Evolutionary conservation across 1,140 invertebrate genomes (phyloP).

Genomic region (Tetragonula clypearis): DNA sequence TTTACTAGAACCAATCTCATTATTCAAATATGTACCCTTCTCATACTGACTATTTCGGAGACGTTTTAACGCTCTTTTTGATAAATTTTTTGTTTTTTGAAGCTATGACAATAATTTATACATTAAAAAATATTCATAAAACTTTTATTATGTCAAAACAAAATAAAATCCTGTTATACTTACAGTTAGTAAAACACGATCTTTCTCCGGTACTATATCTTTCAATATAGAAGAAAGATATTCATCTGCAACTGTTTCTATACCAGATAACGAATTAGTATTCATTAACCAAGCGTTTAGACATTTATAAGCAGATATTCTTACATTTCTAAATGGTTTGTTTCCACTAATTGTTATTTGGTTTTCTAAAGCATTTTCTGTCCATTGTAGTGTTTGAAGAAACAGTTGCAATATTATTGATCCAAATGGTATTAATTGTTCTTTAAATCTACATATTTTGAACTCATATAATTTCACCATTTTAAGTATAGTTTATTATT

Average conservation of each 20-base stretch:
- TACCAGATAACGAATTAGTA: slow-evolving; percentile 57
- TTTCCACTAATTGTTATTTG: slow-evolving; percentile 47
- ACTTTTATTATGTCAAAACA: background rate
- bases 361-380: slow-evolving; percentile 33
- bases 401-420: slow-evolving; percentile 57
- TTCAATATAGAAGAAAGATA: slow-evolving; percentile 62
- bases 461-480: background rate
- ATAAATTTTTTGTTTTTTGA: slow-evolving; percentile 69
- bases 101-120: slow-evolving; percentile 52
- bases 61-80: slow-evolving; percentile 71
- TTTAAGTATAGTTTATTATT: background rate
- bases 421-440: slow-evolving; percentile 62
- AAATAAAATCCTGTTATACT: slow-evolving; percentile 19
- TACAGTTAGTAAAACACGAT: slow-evolving; percentile 64
- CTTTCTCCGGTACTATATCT: slow-evolving; percentile 68
- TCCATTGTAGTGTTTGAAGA: slow-evolving; percentile 59
- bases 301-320: slow-evolving; percentile 66
- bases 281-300: slow-evolving; percentile 63
- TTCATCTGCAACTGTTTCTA: slow-evolving; percentile 66
- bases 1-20: slow-evolving; percentile 29
- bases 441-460: slow-evolving; percentile 53
- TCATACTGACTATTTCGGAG: slow-evolving; percentile 68
- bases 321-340: slow-evolving; percentile 66
- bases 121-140: background rate
- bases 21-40: slow-evolving; percentile 61